phyloP scores from a whole-genome alignment of 2,113 vertebrate genomes.

The Nyctereutes procyonoides region DNA sequence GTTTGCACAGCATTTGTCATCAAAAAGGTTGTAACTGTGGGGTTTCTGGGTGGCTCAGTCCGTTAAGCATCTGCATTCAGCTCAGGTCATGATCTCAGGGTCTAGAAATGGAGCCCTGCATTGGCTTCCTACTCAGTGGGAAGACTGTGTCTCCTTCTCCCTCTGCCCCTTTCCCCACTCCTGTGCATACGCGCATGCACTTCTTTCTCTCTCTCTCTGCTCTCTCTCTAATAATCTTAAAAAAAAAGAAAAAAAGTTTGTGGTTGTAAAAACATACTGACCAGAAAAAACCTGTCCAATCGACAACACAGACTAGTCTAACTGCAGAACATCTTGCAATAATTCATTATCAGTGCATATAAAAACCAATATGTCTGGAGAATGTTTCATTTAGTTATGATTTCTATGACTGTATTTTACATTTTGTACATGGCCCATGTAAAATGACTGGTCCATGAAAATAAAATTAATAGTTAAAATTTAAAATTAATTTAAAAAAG shows the following conservation, averaged over 20 bases:
- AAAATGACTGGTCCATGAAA: not conserved
- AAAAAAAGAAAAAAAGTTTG: not conserved
- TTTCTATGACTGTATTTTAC: conserved; percentile 8
- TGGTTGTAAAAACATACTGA: not conserved
- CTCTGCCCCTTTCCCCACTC: not conserved
- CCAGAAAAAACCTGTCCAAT: not conserved
- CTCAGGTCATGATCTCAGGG: not conserved
- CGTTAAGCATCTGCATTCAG: not conserved
- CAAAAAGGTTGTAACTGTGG: not conserved
- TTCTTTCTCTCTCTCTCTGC: not conserved
- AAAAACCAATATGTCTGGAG: not conserved
- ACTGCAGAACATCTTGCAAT: not conserved
- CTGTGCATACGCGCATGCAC: not conserved
- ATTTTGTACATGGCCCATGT: not conserved
- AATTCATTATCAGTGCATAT: not conserved
- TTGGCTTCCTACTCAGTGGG: not conserved
- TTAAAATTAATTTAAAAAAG: not conserved
- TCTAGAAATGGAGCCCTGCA: not conserved
- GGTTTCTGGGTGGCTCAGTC: not conserved
- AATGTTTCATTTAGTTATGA: conserved; percentile 8
- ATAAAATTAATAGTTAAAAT: not conserved
- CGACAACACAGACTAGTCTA: not conserved
- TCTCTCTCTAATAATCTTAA: not conserved
- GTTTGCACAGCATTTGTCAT: not conserved
- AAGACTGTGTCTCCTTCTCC: not conserved